Percentiles rank a stretch among this genome's conserved stretches.
Evolutionary conservation across 2,888 invertebrate species (phyloP).

Genomic region (Epinotia bilunana): DNA sequence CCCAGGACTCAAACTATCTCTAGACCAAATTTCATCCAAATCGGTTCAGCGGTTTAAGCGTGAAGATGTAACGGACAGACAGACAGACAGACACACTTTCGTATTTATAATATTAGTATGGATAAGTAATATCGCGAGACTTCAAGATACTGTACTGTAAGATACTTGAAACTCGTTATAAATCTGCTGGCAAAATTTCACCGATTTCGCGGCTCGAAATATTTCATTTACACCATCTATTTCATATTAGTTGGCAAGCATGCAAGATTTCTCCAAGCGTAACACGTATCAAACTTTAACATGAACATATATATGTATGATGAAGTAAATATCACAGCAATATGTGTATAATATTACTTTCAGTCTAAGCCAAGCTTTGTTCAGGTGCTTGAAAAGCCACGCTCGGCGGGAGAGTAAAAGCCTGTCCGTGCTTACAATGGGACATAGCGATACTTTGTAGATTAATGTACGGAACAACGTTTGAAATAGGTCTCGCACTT

Average conservation of each 20-base stretch:
- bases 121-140: too few species aligned
- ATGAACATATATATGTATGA: not conserved
- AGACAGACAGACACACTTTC: too few species aligned
- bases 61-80: too few species aligned
- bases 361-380: conserved; percentile 6
- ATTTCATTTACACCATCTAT: not conserved
- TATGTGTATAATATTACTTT: conserved; percentile 22
- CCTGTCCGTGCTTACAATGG: conserved; percentile 27
- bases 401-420: conserved; percentile 29
- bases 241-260: not conserved
- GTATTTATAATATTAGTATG: too few species aligned
- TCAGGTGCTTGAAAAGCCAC: conserved; percentile 3
- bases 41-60: too few species aligned
- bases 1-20: too few species aligned
- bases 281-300: not conserved
- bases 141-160: too few species aligned
- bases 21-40: too few species aligned
- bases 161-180: too few species aligned
- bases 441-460: conserved; percentile 14
- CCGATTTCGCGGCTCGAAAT: not conserved
- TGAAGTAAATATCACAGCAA: not conserved
- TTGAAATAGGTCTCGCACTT: not conserved
- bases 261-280: not conserved
- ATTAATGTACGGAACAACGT: not conserved
- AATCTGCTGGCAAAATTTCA: too few species aligned